A percentile compares a stretch with the other conserved stretches of the same genome.
Conservation (phyloP, 2,888 invertebrate species). For the Heliconius erato region DNA sequence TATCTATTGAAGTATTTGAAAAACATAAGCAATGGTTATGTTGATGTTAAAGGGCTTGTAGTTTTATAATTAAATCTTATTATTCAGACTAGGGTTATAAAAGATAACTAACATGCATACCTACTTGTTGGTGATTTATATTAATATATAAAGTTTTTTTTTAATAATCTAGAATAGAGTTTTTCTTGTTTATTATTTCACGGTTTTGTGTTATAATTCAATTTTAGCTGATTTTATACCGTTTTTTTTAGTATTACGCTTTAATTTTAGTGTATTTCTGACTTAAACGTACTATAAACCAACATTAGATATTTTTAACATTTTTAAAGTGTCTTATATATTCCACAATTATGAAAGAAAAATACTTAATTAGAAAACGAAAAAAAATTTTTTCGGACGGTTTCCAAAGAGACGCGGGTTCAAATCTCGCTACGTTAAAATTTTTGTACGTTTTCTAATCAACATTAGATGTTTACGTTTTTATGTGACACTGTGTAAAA, state of each 20-base stretch:
- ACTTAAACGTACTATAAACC: no score
- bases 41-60: slow-evolving; percentile 1
- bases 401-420: no score
- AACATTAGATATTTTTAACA: no score
- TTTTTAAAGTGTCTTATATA: no score
- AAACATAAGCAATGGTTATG: not conserved
- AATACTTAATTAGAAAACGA: no score
- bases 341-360: no score
- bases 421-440: no score
- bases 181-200: not conserved
- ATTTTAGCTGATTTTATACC: not conserved
- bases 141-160: slow-evolving; percentile 12
- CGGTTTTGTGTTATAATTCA: not conserved
- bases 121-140: not conserved
- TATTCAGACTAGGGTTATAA: not conserved
- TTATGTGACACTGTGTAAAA: not conserved
- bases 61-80: slow-evolving; percentile 2
- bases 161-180: not conserved
- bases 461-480: not conserved
- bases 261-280: no score
- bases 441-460: no score
- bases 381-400: no score
- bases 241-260: no score
- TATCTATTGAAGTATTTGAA: not conserved
- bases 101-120: slow-evolving; percentile 1